phyloP scores from a whole-genome alignment of 1,140 invertebrate species.

The Drosophila dunni region DNA sequence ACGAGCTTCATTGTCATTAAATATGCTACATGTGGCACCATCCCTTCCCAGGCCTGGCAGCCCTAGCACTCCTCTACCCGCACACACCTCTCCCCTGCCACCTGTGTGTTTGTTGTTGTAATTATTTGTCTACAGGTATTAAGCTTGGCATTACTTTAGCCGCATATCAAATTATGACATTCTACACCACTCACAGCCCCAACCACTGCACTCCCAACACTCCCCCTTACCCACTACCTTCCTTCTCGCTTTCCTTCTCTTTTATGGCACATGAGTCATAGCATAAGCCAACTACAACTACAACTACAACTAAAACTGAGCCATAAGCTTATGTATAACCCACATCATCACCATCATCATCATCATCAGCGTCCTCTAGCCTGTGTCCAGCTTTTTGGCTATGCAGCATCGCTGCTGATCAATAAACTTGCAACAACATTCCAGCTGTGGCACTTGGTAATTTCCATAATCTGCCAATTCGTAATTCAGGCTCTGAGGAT shows the following conservation, averaged over 20 bases:
- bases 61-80: not conserved
- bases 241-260: not conserved
- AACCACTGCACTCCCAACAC: not conserved
- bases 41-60: not conserved
- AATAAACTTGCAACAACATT: constrained; percentile 43
- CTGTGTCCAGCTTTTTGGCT: constrained; percentile 15
- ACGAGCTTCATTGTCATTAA: constrained; percentile 78
- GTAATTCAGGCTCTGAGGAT: constrained; percentile 69
- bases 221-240: not conserved
- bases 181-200: not conserved
- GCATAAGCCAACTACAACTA: constrained; percentile 18
- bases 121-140: constrained; percentile 82
- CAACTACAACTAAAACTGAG: not conserved
- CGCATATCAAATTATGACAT: constrained; percentile 73
- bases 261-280: constrained; percentile 42
- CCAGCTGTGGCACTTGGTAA: constrained; percentile 58
- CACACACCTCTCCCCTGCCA: not conserved
- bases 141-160: constrained; percentile 54
- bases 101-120: constrained; percentile 56
- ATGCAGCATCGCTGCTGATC: constrained; percentile 22
- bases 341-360: constrained; percentile 7
- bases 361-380: constrained; percentile 10
- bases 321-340: not conserved
- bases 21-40: constrained; percentile 71
- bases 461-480: constrained; percentile 80